Percentiles rank a stretch among this genome's conserved stretches.
Evolutionary conservation across 2,113 vertebrate genomes (phyloP).

Genomic region (Etheostoma cragini): DNA sequence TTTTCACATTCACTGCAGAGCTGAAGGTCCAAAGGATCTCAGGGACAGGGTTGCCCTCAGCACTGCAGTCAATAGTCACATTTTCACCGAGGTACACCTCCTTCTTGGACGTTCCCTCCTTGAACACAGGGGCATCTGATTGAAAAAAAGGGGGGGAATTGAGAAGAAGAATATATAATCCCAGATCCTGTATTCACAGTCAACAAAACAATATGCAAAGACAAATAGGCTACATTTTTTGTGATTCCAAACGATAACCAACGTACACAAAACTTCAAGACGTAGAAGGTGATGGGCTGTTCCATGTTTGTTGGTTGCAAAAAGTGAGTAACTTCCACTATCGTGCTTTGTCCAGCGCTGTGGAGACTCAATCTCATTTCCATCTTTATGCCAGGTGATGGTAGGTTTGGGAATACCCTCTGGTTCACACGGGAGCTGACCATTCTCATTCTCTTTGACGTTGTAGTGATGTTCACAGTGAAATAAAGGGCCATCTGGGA

Average conservation of each 20-base stretch:
- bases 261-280: slow-evolving; percentile 66
- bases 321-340: slow-evolving; percentile 52
- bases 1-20: background rate
- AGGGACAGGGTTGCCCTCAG: slow-evolving; percentile 70
- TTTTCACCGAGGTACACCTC: background rate
- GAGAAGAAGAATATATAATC: background rate
- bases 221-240: background rate
- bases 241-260: background rate
- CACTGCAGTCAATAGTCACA: slow-evolving; percentile 64
- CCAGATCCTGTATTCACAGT: background rate
- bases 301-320: slow-evolving; percentile 62
- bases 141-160: background rate
- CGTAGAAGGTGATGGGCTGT: background rate
- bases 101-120: accelerated
- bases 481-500: slow-evolving; percentile 60
- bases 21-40: slow-evolving; percentile 7
- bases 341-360: slow-evolving; percentile 17
- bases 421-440: slow-evolving; percentile 24
- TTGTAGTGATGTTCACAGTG: background rate
- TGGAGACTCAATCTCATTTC: background rate
- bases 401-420: slow-evolving; percentile 36
- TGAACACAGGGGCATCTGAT: slow-evolving; percentile 69
- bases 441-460: slow-evolving; percentile 27
- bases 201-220: background rate
- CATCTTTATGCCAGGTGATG: slow-evolving; percentile 51